Evolutionary conservation across 2,888 invertebrate genomes (phyloP), one percentile per base, ranked within the genome.

Genomic region (Herminia tarsipennalis): DNA sequence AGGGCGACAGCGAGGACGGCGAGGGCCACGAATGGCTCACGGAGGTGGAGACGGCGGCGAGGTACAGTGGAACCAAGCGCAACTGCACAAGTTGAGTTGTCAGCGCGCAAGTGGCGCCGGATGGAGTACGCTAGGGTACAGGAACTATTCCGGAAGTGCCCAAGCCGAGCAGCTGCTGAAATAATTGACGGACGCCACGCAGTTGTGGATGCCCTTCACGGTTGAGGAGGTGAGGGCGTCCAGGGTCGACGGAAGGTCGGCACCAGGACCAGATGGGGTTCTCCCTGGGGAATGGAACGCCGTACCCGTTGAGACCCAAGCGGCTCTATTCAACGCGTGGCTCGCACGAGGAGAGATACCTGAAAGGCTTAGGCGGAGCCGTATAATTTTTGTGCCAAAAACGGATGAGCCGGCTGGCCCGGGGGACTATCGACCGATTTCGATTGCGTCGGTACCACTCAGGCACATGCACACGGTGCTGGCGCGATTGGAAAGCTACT

Each of bases 381-480:
- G 40, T 0, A 51, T 48, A 2, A 33, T 44, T 3, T 48, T 55
- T 9, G 48, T 48, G 6, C 55, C 43, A 0, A 54, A 54, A 4
- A 27, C 22, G 0, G 35, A 46, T 25, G 28, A 2, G 13, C 68
- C 64, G n/a, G 48, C 14, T 3, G 30, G 52, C 2, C 68, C 69
- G 4, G 54, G 53, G 18, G 73, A 70, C 32, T 74, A 69, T 12
- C 37, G 54, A n/a, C 54, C 54, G 38, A 54, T 54, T 0, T 53
- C 58, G 60, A 37, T 73, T 62, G 56, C 42, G 33, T 55, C 55
- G 30, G 41, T 54, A 13, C 55, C 41, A 51, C 63, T 39, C 36
- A 25, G 73, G 28, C 66, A 76, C 32, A 43, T 77, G 43, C 69
- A 71, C 49, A 42, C 57, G 5, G 53, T 68, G 28, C 34, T 73